Base-by-base conservation (phyloP, 2,888 invertebrate species). In the Ormyrus rosae region DNA sequence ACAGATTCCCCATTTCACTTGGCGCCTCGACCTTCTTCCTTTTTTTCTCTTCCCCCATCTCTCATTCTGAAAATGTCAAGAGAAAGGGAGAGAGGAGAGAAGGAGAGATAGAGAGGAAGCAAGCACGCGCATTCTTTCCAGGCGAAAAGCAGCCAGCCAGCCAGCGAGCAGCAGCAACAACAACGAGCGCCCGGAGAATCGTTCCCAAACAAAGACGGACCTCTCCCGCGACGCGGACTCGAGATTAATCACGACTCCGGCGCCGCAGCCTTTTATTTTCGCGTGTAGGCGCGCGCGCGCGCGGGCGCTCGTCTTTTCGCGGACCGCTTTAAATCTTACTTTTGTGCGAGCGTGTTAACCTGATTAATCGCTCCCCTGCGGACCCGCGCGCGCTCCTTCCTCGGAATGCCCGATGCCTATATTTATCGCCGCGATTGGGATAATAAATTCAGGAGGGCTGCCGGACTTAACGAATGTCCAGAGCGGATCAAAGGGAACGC, bases 251-350 rank as follows among this genome's bases (percentile, higher is more conserved):
- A 45, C 56, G n/a, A 9, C 50, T 1, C 19, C 9, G 3, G 50
- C 6, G 19, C 11, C 9, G 63, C 48, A 13, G 9, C 2, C 69
- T 76, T 76, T 76, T 63, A 69, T 69, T 77, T 69, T 56, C 65
- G 51, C 13, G 63, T 55, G 55, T 55, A 55, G 45, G 19, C 71
- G 48, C 53, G 7, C 13, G 55, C 8, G 46, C 0, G 13, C 55
- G 55, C 0, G 13, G 46, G 55, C 53, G n/a, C 9, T 50, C 56
- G 45, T 9, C 48, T 69, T 45, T 19, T 19, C 19, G 19, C 19
- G 8, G 4, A 45, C 53, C 13, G 58, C 78, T 72, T 78, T 71
- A 78, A 72, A 72, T 72, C 78, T 78, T 72, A 65, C 51, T 70
- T 77, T 45, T n/a, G 64, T 10, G 19, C 53, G 10, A 6, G 11